Conservation (phyloP, 2,113 vertebrate genomes). For the Lonchura striata region DNA sequence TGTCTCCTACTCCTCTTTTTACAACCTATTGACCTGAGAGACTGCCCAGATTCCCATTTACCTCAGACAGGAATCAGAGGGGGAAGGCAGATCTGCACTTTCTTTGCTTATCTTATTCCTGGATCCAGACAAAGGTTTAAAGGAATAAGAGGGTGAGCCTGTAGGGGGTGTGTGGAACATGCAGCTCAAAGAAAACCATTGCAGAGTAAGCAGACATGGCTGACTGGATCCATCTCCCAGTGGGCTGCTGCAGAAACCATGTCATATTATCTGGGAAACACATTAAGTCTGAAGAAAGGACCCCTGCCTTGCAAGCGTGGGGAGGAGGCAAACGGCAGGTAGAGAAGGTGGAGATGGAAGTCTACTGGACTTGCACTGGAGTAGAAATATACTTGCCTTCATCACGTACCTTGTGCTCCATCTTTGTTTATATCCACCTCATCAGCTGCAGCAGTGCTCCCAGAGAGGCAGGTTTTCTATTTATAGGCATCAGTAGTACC, state of each 20-base stretch:
- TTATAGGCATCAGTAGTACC: not conserved
- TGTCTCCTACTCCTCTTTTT: not conserved
- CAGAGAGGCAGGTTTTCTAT: not conserved
- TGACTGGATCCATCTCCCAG: not conserved
- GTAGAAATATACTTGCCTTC: not conserved
- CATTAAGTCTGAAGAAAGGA: not conserved
- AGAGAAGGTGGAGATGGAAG: not conserved
- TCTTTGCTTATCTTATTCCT: not conserved
- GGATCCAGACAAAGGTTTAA: not conserved
- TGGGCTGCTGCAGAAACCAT: not conserved
- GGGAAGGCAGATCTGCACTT: not conserved
- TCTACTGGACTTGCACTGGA: not conserved
- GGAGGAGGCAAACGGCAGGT: not conserved
- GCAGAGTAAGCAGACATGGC: not conserved
- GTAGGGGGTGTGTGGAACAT: not conserved
- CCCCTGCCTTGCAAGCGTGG: rapidly evolving
- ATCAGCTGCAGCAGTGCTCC: not conserved
- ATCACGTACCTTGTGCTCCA: not conserved
- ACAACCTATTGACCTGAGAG: not conserved
- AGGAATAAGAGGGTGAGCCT: not conserved
- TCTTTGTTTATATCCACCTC: not conserved
- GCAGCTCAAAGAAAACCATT: not conserved
- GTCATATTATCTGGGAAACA: not conserved
- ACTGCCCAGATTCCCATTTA: not conserved
- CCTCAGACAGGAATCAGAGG: not conserved